Evolutionary conservation across 2,888 invertebrate species (phyloP).

Genomic region (Parthenolecanium corni): DNA sequence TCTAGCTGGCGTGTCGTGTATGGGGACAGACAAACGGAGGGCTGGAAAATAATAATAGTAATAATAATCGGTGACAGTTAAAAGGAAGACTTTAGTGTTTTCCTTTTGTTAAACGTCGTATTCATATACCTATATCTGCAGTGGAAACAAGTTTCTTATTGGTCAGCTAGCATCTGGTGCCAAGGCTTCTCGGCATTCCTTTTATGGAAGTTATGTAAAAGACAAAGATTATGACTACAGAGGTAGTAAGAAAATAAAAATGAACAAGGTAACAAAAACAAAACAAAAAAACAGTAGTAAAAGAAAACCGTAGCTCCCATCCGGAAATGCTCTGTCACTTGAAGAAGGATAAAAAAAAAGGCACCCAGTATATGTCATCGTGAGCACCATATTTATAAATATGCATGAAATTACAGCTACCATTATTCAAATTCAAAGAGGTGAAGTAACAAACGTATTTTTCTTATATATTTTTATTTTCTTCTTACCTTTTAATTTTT

Average conservation of each 20-base stretch:
- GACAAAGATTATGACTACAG: neutral
- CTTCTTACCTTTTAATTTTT: slow-evolving; percentile 6
- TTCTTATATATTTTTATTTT: too few species aligned
- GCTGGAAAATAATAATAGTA: neutral
- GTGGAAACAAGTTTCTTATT: slow-evolving; percentile 25
- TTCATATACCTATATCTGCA: slow-evolving; percentile 13
- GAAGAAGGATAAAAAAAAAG: neutral
- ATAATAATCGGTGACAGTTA: slow-evolving; percentile 26
- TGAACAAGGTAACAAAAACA: neutral
- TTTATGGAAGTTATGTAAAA: slow-evolving; percentile 19
- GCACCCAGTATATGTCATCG: neutral
- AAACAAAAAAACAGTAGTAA: neutral
- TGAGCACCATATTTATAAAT: slow-evolving; percentile 16
- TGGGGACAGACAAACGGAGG: too few species aligned
- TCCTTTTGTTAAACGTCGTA: slow-evolving; percentile 18
- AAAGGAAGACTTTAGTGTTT: slow-evolving; percentile 23
- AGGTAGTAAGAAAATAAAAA: neutral
- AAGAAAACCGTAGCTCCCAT: slow-evolving; percentile 18
- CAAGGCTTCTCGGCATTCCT: slow-evolving; percentile 20
- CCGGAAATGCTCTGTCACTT: slow-evolving; percentile 27
- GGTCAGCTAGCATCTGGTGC: slow-evolving; percentile 22
- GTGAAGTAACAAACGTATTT: neutral
- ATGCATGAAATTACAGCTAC: slow-evolving; percentile 22
- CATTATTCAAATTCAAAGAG: slow-evolving; percentile 17
- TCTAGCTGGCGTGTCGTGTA: too few species aligned